Evolutionary conservation across 2,797 vertebrate species (phyloP).

Genomic region (Pangasius larnaudii): DNA sequence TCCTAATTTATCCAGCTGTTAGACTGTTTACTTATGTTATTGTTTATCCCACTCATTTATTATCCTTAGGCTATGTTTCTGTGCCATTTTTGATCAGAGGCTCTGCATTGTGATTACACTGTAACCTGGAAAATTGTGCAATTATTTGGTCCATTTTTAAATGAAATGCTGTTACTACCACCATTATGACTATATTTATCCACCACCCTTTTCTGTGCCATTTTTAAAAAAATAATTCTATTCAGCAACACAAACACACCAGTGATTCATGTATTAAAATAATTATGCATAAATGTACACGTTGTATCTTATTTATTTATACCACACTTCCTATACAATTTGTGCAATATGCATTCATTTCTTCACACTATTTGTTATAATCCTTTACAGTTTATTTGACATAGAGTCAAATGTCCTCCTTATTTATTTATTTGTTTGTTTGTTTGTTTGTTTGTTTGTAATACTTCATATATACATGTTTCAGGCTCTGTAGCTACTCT

Average conservation of each 20-base stretch:
- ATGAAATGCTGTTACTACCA: not conserved
- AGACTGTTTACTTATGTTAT: not conserved
- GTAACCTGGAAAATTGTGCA: not conserved
- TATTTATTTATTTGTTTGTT: not conserved
- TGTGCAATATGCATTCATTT: not conserved
- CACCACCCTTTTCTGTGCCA: not conserved
- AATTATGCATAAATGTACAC: not conserved
- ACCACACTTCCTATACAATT: not conserved
- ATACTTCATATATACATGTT: no score
- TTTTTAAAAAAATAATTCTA: not conserved
- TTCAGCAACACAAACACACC: not conserved
- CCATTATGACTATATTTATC: not conserved
- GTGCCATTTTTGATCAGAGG: not conserved
- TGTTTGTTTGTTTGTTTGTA: no score
- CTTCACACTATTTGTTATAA: not conserved
- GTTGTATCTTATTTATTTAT: not conserved
- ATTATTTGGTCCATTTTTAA: not conserved
- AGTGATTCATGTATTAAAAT: not conserved
- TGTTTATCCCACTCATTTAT: not conserved
- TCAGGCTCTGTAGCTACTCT: no score
- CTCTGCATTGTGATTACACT: not conserved
- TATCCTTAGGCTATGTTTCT: not conserved
- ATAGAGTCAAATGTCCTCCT: not conserved
- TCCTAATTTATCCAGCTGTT: not conserved
- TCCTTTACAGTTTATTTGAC: not conserved